Evolutionary conservation across 2,113 vertebrate species (phyloP).

Genomic region (Leptobrachium leishanense): DNA sequence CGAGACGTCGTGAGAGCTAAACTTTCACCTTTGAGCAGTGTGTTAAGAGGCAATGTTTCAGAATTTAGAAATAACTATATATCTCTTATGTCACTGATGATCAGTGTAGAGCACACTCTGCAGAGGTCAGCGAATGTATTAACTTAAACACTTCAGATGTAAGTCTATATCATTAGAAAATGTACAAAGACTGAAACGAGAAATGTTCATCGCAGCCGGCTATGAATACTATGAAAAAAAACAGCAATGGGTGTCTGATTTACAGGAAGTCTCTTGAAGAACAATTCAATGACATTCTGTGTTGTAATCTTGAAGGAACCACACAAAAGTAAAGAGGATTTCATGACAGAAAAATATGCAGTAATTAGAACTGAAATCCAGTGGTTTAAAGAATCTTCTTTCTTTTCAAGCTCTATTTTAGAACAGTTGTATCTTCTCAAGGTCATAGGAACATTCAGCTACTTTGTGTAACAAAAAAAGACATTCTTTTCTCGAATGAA

Average conservation of each 20-base stretch:
- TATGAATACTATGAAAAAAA: constrained; percentile 20
- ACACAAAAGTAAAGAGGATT: constrained; percentile 26
- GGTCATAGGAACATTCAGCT: neutral
- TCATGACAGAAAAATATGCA: constrained; percentile 6
- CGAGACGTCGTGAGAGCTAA: constrained; percentile 19
- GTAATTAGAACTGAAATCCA: constrained; percentile 2
- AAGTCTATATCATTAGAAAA: constrained; percentile 27
- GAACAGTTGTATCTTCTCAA: neutral
- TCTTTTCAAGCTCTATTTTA: neutral
- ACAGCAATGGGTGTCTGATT: constrained; percentile 31
- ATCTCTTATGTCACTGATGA: constrained; percentile 18
- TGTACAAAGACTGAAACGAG: neutral
- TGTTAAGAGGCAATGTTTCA: constrained; percentile 31
- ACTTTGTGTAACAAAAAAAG: neutral
- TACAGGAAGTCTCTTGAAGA: constrained; percentile 2
- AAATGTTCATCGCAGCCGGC: constrained; percentile 22
- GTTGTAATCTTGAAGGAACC: neutral
- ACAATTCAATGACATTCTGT: neutral
- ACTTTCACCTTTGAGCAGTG: constrained; percentile 29
- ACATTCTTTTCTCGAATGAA: neutral
- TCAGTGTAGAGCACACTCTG: constrained; percentile 29
- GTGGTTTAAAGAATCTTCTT: neutral
- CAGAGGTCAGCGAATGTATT: constrained; percentile 42
- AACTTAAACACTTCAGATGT: constrained; percentile 11
- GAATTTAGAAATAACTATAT: constrained; percentile 10